These are phyloP conservation scores for Lacerta viridis DNA, from an alignment of 2,797 vertebrate genomes.

Conservation along the genomic window DNA sequence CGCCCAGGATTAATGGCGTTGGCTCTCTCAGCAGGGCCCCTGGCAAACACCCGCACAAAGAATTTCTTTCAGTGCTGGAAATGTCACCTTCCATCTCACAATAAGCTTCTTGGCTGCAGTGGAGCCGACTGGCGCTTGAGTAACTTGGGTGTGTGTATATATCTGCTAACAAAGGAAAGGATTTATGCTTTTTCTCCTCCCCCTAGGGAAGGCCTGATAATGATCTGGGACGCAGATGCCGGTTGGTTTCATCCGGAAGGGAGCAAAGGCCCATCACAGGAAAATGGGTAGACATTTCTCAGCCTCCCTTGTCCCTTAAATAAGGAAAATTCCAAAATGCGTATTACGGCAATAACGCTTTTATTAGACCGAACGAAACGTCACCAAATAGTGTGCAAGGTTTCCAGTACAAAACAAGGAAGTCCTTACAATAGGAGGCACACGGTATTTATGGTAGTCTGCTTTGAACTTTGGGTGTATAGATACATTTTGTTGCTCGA, in stretches of 20 bases:
- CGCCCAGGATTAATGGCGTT: background rate
- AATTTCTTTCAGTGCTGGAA: background rate
- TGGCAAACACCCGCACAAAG: background rate
- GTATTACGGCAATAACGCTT: too few species aligned
- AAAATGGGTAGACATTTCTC: background rate
- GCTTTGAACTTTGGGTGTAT: background rate
- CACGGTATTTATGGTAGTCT: too few species aligned
- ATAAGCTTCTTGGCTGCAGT: background rate
- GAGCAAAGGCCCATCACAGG: background rate
- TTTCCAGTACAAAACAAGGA: too few species aligned
- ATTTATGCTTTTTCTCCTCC: background rate
- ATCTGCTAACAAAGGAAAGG: background rate
- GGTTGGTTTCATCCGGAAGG: background rate
- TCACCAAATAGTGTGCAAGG: too few species aligned
- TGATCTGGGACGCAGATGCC: background rate
- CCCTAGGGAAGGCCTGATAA: background rate
- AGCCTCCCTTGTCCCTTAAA: background rate
- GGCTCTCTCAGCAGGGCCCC: background rate
- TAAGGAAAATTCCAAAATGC: background rate
- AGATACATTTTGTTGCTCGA: too few species aligned
- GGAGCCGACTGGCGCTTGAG: background rate
- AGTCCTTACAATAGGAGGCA: background rate
- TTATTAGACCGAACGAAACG: too few species aligned
- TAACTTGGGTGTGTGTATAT: background rate
- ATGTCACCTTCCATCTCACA: background rate